These are phyloP conservation scores for Callorhinus ursinus DNA, from an alignment of 2,113 vertebrate species.

Conservation along the genomic window DNA sequence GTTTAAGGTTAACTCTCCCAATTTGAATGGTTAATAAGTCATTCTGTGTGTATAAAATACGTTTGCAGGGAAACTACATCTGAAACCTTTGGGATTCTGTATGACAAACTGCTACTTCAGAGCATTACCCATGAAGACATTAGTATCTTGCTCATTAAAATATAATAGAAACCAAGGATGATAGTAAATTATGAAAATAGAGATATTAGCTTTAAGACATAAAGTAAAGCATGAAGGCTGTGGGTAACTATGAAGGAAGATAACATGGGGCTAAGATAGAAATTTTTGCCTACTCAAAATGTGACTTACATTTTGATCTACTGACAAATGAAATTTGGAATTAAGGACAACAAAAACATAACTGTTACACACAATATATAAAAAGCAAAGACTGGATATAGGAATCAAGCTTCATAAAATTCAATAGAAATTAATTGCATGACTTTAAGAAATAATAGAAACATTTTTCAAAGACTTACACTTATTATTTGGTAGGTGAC, in stretches of 20 bases:
- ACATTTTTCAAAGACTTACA: neutral
- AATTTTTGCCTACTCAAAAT: neutral
- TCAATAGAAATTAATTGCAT: neutral
- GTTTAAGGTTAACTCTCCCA: neutral
- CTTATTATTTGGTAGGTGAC: neutral
- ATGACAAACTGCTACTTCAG: neutral
- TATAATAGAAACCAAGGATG: neutral
- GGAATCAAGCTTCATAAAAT: neutral
- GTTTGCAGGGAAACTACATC: neutral
- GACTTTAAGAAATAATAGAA: neutral
- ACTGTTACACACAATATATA: neutral
- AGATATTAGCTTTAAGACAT: neutral
- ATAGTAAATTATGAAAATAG: neutral
- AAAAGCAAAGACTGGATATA: neutral
- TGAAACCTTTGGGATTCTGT: neutral
- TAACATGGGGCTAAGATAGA: neutral
- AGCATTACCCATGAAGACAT: neutral
- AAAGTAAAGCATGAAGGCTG: neutral
- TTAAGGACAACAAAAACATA: neutral
- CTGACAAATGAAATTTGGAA: neutral
- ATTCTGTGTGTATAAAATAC: neutral
- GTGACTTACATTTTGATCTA: neutral
- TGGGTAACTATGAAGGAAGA: neutral
- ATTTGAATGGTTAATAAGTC: neutral
- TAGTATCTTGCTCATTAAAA: constrained; percentile 43